phyloP scores from a whole-genome alignment of 1,140 invertebrate genomes.

The Oncopodura yosiiana region DNA sequence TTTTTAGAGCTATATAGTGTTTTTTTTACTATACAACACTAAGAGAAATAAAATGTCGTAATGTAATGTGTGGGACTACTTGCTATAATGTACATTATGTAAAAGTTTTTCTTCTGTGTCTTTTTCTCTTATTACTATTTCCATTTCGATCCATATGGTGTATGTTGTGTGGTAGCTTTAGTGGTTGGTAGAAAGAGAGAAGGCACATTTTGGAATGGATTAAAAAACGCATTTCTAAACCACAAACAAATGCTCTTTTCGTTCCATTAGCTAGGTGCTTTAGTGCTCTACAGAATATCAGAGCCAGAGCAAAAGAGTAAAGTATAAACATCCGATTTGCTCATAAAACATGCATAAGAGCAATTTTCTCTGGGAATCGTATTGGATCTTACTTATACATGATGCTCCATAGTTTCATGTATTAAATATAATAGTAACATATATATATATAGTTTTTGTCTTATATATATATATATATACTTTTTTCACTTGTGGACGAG shows the following conservation, averaged over 20 bases:
- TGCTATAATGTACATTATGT: no score
- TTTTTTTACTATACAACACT: no score
- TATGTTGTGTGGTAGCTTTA: no score
- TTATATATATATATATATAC: neutral
- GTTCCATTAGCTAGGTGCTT: no score
- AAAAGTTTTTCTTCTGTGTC: neutral
- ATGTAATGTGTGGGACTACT: no score
- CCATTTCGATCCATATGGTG: neutral
- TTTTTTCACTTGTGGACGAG: neutral
- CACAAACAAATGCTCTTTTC: constrained; percentile 27
- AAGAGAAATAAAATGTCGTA: no score
- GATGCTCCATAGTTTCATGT: neutral
- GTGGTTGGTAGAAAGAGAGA: neutral
- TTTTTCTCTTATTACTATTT: neutral
- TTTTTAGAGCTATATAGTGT: no score
- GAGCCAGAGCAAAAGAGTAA: constrained; percentile 1
- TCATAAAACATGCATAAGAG: constrained; percentile 26
- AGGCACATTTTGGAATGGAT: constrained; percentile 10
- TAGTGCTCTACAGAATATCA: neutral
- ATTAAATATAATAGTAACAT: neutral
- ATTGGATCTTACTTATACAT: neutral
- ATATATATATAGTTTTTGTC: neutral
- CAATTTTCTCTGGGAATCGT: constrained; percentile 20
- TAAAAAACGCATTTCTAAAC: constrained; percentile 28
- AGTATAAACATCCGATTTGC: constrained; percentile 28